These are phyloP conservation scores for Conger conger DNA, from an alignment of 2,113 vertebrate genomes.

Conservation along the genomic window DNA sequence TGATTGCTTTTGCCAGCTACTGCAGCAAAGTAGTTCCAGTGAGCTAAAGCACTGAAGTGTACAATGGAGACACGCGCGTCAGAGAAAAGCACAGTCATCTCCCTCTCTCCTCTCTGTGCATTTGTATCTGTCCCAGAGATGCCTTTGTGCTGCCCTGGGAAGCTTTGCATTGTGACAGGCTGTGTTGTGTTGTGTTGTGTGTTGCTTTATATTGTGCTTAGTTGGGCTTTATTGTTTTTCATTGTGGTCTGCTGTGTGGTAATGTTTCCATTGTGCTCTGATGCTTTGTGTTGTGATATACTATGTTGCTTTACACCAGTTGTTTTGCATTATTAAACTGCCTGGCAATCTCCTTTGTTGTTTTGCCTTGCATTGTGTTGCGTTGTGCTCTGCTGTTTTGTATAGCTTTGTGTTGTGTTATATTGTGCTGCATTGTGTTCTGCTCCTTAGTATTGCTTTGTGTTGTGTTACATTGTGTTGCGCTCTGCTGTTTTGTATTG, in stretches of 20 bases:
- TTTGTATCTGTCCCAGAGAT: not conserved
- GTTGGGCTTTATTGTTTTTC: not conserved
- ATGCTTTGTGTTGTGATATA: not conserved
- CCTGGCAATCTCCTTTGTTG: too few species aligned
- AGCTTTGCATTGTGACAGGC: not conserved
- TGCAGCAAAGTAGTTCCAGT: not conserved
- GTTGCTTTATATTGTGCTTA: not conserved
- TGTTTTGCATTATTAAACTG: not conserved
- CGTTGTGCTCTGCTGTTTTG: not conserved
- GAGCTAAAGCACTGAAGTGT: not conserved
- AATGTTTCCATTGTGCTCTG: too few species aligned
- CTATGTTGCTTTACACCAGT: not conserved
- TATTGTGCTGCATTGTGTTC: not conserved
- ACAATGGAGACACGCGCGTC: not conserved
- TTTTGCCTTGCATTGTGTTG: too few species aligned
- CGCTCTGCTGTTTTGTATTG: not conserved
- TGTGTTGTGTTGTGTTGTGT: not conserved
- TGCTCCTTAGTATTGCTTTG: too few species aligned
- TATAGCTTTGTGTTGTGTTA: not conserved
- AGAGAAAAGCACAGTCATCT: not conserved
- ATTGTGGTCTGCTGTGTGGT: not conserved
- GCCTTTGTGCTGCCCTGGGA: not conserved
- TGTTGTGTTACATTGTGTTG: not conserved
- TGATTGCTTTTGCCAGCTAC: constrained; percentile 11
- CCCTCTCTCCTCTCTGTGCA: not conserved